Evolutionary conservation across 2,797 vertebrate genomes (phyloP).

Genomic region (Clarias fuscus): DNA sequence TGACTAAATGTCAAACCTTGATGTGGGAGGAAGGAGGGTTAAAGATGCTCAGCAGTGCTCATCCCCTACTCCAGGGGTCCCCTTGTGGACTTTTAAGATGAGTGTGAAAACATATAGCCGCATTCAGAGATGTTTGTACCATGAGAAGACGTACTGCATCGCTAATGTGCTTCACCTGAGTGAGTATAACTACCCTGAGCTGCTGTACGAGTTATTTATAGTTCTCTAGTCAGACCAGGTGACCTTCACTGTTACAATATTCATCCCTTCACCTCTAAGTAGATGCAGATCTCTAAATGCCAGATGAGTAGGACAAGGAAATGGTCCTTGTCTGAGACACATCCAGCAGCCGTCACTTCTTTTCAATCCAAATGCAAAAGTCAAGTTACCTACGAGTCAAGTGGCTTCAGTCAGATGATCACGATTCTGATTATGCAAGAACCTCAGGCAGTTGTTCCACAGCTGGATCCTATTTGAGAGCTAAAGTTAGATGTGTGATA

Average conservation of each 20-base stretch:
- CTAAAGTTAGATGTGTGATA: constrained; percentile 24
- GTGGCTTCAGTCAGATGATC: background rate
- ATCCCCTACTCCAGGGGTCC: background rate
- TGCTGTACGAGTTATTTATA: constrained; percentile 38
- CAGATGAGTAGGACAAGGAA: constrained; percentile 6
- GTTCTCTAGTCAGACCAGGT: background rate
- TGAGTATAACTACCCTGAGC: constrained; percentile 38
- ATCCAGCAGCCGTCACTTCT: background rate
- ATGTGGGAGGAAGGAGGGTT: background rate
- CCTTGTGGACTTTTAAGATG: background rate
- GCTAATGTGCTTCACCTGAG: constrained; percentile 37
- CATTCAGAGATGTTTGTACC: background rate
- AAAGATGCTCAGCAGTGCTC: background rate
- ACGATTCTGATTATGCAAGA: constrained; percentile 61
- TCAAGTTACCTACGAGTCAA: constrained; percentile 25
- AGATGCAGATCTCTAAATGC: background rate
- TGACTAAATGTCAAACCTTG: background rate
- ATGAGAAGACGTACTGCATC: constrained; percentile 20
- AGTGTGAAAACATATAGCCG: background rate
- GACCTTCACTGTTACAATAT: constrained; percentile 15
- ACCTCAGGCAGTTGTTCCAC: constrained; percentile 53
- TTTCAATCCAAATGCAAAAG: background rate
- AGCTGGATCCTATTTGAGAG: constrained; percentile 49
- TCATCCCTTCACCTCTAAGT: background rate
- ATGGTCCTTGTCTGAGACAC: background rate